Evolutionary conservation across 2,113 vertebrate genomes (phyloP), one percentile per base, ranked within the genome.

Genomic region (Clarias batrachus): DNA sequence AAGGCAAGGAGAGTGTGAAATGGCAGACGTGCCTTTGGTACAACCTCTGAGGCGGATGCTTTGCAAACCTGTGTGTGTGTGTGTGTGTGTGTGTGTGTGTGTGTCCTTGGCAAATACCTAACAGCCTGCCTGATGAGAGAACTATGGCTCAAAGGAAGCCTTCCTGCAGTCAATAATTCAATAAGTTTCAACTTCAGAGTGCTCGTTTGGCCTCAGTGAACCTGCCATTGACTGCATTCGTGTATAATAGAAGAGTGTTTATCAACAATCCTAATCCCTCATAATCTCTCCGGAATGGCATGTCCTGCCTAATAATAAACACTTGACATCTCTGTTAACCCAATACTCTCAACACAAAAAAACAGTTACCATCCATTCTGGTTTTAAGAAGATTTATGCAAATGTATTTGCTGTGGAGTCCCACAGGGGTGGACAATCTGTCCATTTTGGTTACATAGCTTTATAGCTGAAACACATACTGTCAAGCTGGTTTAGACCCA

Each of bases 51-150:
- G 70, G 37, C 23, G 25, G 21, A 63, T 65, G 80, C 25, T 85
- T 48, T 83, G 86, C 16, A 59, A 80, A 80, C 78, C 78, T 85
- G 82, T 83, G 81, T 73, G 71, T 62, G 63, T 56, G 82, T 70
- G 27, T 85, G 78, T 89, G 88, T 76, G 82, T 56, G 85, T 80
- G 77, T 87, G 77, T 70, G 70, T 59, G 68, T 88, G 65, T 78
- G 54, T 71, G 14, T 68, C 48, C 41, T 76, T 79, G 79, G 79
- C 59, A 81, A 59, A 81, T 81, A 37, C 59, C 56, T 60, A 80
- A 62, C 59, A 81, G 57, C 19, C 85, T 60, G n/a, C 56, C 54
- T 62, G 70, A 84, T 71, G 70, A 84, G 54, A 74, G 70, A 84
- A 82, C 79, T 59, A 84, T 84, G 56, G 54, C 66, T 84, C 25